Percentiles rank a stretch among this genome's conserved stretches.
These are phyloP conservation scores for Platycheirus albimanus DNA, from an alignment of 2,888 invertebrate genomes.

Conservation along the genomic window DNA sequence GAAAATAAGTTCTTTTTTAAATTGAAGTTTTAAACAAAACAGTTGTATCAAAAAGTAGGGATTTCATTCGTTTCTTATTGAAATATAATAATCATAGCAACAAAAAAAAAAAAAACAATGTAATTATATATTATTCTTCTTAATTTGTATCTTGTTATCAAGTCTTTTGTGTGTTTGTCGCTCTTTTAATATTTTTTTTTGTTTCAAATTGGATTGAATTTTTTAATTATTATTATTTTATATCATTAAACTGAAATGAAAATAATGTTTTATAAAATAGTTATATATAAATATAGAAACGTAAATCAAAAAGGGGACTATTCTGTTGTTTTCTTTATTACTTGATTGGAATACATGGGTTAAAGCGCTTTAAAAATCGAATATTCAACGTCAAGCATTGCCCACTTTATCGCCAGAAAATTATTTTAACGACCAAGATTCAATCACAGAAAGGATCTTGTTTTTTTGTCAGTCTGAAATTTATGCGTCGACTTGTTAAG, in stretches of 20 bases:
- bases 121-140: background rate
- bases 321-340: conserved; percentile 7
- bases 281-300: conserved; percentile 48
- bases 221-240: conserved; percentile 23
- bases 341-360: background rate
- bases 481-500: too few species aligned
- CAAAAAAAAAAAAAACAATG: background rate
- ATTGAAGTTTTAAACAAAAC: conserved; percentile 20
- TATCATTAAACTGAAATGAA: conserved; percentile 59
- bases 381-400: too few species aligned
- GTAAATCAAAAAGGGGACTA: conserved; percentile 39
- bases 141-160: conserved; percentile 38
- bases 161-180: conserved; percentile 42
- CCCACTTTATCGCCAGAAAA: too few species aligned
- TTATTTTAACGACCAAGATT: too few species aligned
- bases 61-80: conserved; percentile 54
- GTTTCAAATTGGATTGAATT: background rate
- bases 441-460: too few species aligned
- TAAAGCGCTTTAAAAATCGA: too few species aligned
- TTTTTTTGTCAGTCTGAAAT: too few species aligned
- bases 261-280: conserved; percentile 54
- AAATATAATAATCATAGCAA: conserved; percentile 43
- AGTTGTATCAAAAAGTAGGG: conserved; percentile 44
- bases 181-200: conserved; percentile 5
- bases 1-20: conserved; percentile 16